Base-by-base conservation (phyloP, 2,888 invertebrate genomes). In the Chydorus sphaericus region DNA sequence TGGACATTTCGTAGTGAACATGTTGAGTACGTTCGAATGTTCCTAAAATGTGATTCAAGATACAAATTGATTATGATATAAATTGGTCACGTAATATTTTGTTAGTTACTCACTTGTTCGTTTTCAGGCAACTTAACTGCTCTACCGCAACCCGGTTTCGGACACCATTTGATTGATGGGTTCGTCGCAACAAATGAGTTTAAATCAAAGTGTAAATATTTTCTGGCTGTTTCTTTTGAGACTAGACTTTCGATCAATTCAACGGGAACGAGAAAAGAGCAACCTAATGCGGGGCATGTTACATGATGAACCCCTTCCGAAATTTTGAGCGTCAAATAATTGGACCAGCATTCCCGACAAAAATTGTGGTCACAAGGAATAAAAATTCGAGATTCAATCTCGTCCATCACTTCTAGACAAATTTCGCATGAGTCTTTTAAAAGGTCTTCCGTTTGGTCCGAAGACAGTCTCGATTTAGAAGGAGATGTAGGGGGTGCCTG, bases 91-190 rank as follows among this genome's bases (percentile, higher is more conserved):
- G 14, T n/a, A 36, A 36, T 36, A 36, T 7, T 36, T 14, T n/a
- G 14, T 44, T 44, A 23, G n/a, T n/a, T n/a, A 23, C 3, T 26
- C 11, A 26, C 44, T 61, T 74, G 70, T 62, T 75, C 76, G 10
- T 72, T 70, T 65, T 79, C 79, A 6, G 80, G 80, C 44, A 80
- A 68, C 57, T 76, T 70, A 1, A 82, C 81, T 8, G 81, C 81
- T 60, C 79, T 69, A 4, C 79, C 79, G 67, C 82, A 82, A 11
- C 78, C 80, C 29, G 81, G 77, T 62, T 74, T 75, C 3, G 81
- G 81, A 64, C 81, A 82, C 81, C 81, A 82, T 67, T 82, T 81
- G 61, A 82, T 81, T 61, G 73, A 73, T 59, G 79, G 79, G 66
- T 81, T 82, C 60, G 79, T 79, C 63, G 81, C 81, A 44, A 82